A percentile compares a stretch with the other conserved stretches of the same genome.
These are phyloP conservation scores for Brachyptera putata DNA, from an alignment of 2,888 invertebrate genomes.

Conservation along the genomic window DNA sequence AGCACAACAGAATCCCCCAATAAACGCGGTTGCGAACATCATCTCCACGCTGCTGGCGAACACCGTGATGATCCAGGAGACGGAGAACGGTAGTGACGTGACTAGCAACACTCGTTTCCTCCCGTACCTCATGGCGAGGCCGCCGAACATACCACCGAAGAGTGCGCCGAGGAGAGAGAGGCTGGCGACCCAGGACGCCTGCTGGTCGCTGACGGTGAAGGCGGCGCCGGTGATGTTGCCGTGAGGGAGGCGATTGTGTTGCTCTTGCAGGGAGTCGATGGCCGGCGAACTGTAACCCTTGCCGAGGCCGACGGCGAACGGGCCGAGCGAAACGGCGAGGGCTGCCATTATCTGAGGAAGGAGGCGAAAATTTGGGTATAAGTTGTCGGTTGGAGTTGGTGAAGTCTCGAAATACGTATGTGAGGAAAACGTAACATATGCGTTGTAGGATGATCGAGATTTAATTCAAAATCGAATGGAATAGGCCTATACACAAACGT, in stretches of 20 bases:
- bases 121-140: slow-evolving; percentile 72
- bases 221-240: background rate
- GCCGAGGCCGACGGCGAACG: slow-evolving; percentile 72
- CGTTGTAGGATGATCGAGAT: too few relatives aligned
- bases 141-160: slow-evolving; percentile 73
- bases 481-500: too few relatives aligned
- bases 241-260: slow-evolving; percentile 37
- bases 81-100: slow-evolving; percentile 69
- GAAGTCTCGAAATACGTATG: too few relatives aligned
- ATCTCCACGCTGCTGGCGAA: slow-evolving; percentile 71
- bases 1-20: slow-evolving; percentile 78
- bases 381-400: too few relatives aligned
- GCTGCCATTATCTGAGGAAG: slow-evolving; percentile 66
- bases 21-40: slow-evolving; percentile 78
- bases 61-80: slow-evolving; percentile 78
- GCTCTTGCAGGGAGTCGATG: slow-evolving; percentile 60
- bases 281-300: slow-evolving; percentile 82
- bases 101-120: slow-evolving; percentile 64
- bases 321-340: slow-evolving; percentile 72
- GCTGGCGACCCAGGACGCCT: slow-evolving; percentile 79
- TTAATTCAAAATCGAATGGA: too few relatives aligned
- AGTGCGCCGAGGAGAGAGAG: slow-evolving; percentile 74
- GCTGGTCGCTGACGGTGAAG: slow-evolving; percentile 52
- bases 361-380: background rate
- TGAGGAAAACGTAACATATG: too few relatives aligned